Percentiles rank a stretch among this genome's conserved stretches.
These are phyloP conservation scores for Heliconius hermathena DNA, from an alignment of 1,140 invertebrate genomes.

Conservation along the genomic window DNA sequence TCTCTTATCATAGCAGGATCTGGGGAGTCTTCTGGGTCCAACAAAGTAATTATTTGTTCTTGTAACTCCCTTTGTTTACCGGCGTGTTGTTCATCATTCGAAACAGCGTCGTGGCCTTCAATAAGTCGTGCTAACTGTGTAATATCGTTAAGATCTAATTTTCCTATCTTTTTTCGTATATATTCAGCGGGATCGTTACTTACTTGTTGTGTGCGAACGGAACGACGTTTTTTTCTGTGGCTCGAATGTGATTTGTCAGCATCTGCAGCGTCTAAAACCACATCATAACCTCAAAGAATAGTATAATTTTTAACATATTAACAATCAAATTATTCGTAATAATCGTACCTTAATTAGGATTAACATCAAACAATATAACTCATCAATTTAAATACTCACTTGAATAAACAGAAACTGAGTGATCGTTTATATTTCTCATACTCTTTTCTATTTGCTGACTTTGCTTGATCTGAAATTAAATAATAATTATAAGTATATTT, in stretches of 20 bases:
- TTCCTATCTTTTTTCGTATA: constrained; percentile 68
- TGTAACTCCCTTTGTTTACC: constrained; percentile 66
- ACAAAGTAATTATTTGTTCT: constrained; percentile 64
- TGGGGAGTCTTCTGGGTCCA: constrained; percentile 66
- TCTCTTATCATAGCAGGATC: constrained; percentile 59
- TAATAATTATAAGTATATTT: background rate
- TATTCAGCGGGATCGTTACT: constrained; percentile 72
- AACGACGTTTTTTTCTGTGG: constrained; percentile 64
- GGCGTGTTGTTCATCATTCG: constrained; percentile 41
- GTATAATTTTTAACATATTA: background rate
- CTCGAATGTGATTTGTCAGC: constrained; percentile 68
- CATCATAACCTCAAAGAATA: background rate
- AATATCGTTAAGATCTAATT: constrained; percentile 68
- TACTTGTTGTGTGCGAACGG: constrained; percentile 65
- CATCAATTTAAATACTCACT: constrained; percentile 53
- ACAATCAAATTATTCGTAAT: background rate
- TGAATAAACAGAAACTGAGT: constrained; percentile 60
- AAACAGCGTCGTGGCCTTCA: constrained; percentile 58
- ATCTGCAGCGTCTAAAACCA: constrained; percentile 57
- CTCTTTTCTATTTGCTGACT: constrained; percentile 67
- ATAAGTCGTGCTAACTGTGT: constrained; percentile 66
- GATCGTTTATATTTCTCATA: constrained; percentile 50
- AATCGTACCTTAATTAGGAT: too few species aligned
- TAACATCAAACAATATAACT: background rate
- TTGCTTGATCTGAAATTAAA: constrained; percentile 63